A percentile compares a stretch with the other conserved stretches of the same genome.
These are phyloP conservation scores for Dendrocincla fuliginosa DNA, from an alignment of 2,797 vertebrate genomes.

Conservation along the genomic window DNA sequence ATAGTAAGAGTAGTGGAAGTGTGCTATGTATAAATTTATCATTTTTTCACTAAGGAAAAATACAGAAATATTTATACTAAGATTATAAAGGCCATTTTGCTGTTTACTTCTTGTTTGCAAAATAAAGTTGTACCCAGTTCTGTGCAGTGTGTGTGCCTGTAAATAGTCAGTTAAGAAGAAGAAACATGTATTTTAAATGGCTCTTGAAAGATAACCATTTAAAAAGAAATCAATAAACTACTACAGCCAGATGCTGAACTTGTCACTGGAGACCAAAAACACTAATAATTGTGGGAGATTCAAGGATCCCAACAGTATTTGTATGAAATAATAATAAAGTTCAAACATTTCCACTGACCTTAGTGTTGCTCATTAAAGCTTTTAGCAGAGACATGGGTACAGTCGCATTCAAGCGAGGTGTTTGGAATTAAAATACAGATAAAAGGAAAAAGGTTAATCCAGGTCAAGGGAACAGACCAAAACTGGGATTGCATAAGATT, in stretches of 20 bases:
- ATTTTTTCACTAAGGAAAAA: neutral
- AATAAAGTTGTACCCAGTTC: neutral
- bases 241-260: neutral
- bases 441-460: conserved; percentile 81
- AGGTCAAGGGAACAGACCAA: conserved; percentile 69
- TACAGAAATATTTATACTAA: neutral
- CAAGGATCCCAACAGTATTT: conserved; percentile 3
- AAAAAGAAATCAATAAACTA: conserved; percentile 7
- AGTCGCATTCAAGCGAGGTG: conserved; percentile 69
- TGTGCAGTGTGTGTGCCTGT: neutral
- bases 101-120: neutral
- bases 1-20: neutral
- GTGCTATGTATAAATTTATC: neutral
- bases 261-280: conserved; percentile 13
- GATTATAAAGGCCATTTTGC: neutral
- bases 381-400: conserved; percentile 56
- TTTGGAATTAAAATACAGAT: conserved; percentile 81
- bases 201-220: neutral
- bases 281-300: conserved; percentile 9
- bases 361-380: conserved; percentile 62
- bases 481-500: conserved; percentile 61
- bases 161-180: neutral
- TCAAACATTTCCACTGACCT: conserved; percentile 50
- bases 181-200: neutral
- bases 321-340: conserved; percentile 56